These are phyloP conservation scores for Sinosuthora webbiana DNA, from an alignment of 2,113 vertebrate species.

Conservation along the genomic window DNA sequence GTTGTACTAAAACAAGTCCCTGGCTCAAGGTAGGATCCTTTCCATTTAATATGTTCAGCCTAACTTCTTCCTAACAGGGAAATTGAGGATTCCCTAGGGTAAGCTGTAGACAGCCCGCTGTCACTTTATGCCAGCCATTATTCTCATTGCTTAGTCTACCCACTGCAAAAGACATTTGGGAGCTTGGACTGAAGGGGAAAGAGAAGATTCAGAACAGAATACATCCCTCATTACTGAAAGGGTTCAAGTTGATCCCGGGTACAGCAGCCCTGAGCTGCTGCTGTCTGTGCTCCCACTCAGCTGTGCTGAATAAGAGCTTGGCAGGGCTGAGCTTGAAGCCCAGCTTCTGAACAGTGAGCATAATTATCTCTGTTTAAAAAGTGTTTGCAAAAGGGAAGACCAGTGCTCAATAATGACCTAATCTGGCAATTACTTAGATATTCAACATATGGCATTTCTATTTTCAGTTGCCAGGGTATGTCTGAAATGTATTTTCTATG, in stretches of 20 bases:
- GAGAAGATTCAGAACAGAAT: not conserved
- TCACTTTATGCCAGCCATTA: not conserved
- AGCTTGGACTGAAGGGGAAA: not conserved
- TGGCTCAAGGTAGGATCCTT: not conserved
- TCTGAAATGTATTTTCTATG: slow-evolving; percentile 14
- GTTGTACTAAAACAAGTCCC: not conserved
- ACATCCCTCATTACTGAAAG: not conserved
- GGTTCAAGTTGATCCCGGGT: not conserved
- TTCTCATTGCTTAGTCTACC: not conserved
- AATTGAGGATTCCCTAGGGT: not conserved
- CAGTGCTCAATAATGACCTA: not conserved
- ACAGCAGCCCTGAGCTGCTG: not conserved
- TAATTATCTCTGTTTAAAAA: not conserved
- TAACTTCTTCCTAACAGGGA: not conserved
- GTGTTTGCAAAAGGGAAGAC: not conserved
- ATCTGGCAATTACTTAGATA: not conserved
- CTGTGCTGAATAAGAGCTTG: not conserved
- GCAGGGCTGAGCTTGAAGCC: not conserved
- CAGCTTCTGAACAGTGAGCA: not conserved
- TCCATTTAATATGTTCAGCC: not conserved
- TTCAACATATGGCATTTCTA: not conserved
- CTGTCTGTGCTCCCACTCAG: not conserved
- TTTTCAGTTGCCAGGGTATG: not conserved
- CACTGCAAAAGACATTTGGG: not conserved
- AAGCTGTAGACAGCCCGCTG: not conserved